A percentile compares a stretch with the other conserved stretches of the same genome.
Evolutionary conservation across 37 sponge, comb jelly and placozoan genomes (phyloP).

Genomic region (Ephydatia muelleri): DNA sequence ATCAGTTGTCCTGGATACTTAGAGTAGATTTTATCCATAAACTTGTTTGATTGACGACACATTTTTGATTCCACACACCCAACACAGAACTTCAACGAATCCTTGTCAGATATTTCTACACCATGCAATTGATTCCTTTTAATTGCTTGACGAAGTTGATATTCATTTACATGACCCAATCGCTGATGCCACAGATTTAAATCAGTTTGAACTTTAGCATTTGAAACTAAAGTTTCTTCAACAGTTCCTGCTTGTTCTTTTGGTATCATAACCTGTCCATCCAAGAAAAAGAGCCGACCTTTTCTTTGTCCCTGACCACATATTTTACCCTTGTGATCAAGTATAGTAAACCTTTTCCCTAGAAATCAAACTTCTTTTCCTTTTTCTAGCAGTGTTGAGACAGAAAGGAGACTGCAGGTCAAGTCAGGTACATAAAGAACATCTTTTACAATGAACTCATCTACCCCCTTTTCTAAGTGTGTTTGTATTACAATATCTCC

Average conservation of each 20-base stretch:
- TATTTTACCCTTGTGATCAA: not conserved
- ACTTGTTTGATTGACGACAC: conserved; percentile 23
- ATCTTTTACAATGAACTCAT: conserved; percentile 10
- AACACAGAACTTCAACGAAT: conserved; percentile 37
- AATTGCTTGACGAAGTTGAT: conserved; percentile 19
- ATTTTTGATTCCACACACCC: conserved; percentile 51
- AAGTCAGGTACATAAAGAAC: conserved; percentile 37
- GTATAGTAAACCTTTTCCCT: not conserved
- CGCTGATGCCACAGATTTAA: conserved; percentile 58
- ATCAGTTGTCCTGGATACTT: conserved; percentile 25
- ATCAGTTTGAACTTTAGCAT: not conserved
- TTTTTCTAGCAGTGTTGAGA: not conserved
- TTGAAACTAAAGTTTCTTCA: not conserved
- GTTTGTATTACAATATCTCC: not conserved
- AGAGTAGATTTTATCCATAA: conserved; percentile 36
- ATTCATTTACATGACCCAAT: conserved; percentile 48
- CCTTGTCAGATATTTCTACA: conserved; percentile 13
- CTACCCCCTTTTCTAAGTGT: not conserved
- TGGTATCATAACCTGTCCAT: not conserved
- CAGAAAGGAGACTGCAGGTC: conserved; percentile 26
- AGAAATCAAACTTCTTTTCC: not conserved
- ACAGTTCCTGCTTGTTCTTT: not conserved
- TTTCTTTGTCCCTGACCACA: not conserved
- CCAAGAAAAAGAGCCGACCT: not conserved
- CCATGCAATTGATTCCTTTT: conserved; percentile 21